Conservation (phyloP, 2,113 vertebrate species). For the Chloropsis cyanopogon region DNA sequence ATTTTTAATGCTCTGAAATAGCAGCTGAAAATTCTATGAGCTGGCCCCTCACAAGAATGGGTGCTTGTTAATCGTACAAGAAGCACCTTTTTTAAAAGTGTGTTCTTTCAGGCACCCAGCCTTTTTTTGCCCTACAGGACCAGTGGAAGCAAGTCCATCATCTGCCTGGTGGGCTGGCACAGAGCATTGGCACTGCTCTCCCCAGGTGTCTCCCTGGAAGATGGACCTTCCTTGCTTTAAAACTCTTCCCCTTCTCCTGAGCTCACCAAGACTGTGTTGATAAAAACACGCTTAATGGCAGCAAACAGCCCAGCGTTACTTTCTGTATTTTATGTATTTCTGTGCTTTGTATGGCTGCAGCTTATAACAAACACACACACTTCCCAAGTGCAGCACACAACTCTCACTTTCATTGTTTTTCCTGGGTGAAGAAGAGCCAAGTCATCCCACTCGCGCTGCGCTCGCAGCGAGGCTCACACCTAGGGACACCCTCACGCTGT, state of each 20-base stretch:
- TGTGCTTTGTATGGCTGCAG: neutral
- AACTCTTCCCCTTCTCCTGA: neutral
- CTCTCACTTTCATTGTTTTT: neutral
- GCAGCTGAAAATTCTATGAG: neutral
- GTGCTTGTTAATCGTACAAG: neutral
- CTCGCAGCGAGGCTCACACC: accelerated
- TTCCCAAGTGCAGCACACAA: accelerated
- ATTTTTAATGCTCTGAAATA: neutral
- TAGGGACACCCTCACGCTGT: neutral
- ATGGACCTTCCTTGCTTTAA: neutral
- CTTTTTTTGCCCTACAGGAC: neutral
- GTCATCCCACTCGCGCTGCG: neutral
- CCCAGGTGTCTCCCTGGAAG: neutral
- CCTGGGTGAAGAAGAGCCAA: neutral
- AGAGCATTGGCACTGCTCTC: neutral
- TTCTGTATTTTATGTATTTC: neutral
- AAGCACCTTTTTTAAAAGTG: neutral
- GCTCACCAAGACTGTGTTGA: neutral
- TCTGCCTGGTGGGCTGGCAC: neutral
- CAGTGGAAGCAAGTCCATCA: neutral
- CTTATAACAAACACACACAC: neutral
- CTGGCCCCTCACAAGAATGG: accelerated
- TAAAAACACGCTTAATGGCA: accelerated
- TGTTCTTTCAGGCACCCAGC: neutral
- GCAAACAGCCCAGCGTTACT: neutral